These are phyloP conservation scores for Eilema depressum DNA, from an alignment of 2,888 invertebrate species.

Conservation along the genomic window DNA sequence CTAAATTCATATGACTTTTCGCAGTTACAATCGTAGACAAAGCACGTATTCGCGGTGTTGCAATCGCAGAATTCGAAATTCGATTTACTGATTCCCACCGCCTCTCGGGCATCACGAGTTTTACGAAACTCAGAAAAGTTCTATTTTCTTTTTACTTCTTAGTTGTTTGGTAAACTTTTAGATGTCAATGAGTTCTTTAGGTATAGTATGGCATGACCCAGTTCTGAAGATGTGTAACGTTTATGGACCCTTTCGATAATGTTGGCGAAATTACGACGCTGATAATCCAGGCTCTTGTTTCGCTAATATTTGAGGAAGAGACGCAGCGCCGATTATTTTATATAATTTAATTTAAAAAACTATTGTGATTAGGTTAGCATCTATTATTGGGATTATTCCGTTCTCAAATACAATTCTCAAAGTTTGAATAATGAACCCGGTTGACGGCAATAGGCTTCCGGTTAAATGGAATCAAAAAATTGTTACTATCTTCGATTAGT, in stretches of 20 bases:
- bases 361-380: not conserved
- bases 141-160: conserved; percentile 4
- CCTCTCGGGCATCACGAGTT: not conserved
- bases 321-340: no score
- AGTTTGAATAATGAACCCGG: no score
- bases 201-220: not conserved
- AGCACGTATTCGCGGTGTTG: not conserved
- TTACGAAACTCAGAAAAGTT: not conserved
- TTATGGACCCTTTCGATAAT: not conserved
- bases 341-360: no score
- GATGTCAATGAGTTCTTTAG: conserved; percentile 3
- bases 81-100: conserved; percentile 6
- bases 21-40: not conserved
- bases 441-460: no score
- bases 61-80: conserved; percentile 7
- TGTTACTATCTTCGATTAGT: not conserved
- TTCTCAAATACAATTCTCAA: no score
- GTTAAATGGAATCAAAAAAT: not conserved
- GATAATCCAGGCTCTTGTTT: not conserved
- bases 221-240: not conserved
- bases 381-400: no score
- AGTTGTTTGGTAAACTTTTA: not conserved
- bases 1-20: not conserved
- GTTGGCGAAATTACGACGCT: not conserved
- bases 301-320: not conserved